Evolutionary conservation across 2,797 vertebrate genomes (phyloP), one percentile per base, ranked within the genome.

Genomic region (Pelochelys cantorii): DNA sequence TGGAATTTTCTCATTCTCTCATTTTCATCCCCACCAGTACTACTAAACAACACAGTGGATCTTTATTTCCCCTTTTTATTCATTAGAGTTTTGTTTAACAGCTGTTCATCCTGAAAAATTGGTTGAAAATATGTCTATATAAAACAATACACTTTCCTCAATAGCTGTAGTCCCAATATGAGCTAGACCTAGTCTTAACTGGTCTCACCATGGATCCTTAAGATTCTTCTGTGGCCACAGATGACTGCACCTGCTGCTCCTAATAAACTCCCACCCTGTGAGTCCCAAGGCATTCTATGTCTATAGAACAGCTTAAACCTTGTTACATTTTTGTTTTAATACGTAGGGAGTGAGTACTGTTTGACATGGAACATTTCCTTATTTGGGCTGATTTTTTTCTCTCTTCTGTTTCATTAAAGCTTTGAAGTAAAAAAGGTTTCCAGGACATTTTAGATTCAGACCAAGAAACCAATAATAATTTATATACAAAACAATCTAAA

Each of bases 231-330:
- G 82, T 60, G 25, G 14, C 83, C 27, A 71, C 10, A 54, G 34
- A 22, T n/a, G 3, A 81, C 90, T 86, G 7, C 71, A 93, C 79
- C 59, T 91, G 84, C 8, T 88, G 14, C 85, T 93, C 68, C 42
- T 17, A 85, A 78, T 71, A 11, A 85, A 65, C 0, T 2, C 2
- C 75, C 85, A 83, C 48, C 4, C 5, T 54, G 5, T 52, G 78
- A 81, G 84, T 83, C 1, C 6, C 37, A 75, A 18, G 2, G 56
- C 11, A 23, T 88, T 79, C 78, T 25, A 23, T 84, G 11, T 8
- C 13, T 25, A 29, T 7, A 52, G 3, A 18, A 42, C n/a, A 56
- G 8, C 4, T 95, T 79, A 27, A 86, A 68, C 85, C 84, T 84
- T 18, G 81, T 9, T 68, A 42, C 9, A 57, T 11, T 87, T 87